Percentiles rank a stretch among this genome's conserved stretches.
Evolutionary conservation across 2,113 vertebrate genomes (phyloP).

Genomic region (Furnarius figulus): DNA sequence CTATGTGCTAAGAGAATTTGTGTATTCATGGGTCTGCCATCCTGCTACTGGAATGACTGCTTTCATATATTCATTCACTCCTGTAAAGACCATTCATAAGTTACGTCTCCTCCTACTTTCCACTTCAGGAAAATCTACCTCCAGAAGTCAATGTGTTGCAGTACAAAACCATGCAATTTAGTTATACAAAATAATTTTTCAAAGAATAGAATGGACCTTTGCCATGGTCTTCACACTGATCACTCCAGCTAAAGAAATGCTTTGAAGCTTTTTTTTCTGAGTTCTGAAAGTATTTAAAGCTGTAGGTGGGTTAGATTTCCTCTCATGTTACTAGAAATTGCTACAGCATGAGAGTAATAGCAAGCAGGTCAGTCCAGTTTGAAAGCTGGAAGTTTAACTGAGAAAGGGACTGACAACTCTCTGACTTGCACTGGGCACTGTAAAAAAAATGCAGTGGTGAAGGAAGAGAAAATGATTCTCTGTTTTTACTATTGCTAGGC

Average conservation of each 20-base stretch:
- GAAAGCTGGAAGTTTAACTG: background rate
- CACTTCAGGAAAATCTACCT: background rate
- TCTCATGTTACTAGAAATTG: background rate
- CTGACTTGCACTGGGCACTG: background rate
- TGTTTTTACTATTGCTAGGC: background rate
- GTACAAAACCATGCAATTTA: background rate
- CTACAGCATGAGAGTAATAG: background rate
- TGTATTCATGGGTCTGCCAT: background rate
- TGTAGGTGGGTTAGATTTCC: background rate
- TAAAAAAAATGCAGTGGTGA: background rate
- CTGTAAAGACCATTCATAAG: background rate
- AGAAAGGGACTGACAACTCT: background rate
- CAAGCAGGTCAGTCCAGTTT: background rate
- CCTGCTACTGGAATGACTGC: background rate
- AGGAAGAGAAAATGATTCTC: background rate
- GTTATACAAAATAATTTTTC: background rate
- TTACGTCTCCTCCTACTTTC: background rate
- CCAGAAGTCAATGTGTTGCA: background rate
- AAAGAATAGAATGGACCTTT: background rate
- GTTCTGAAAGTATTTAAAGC: background rate
- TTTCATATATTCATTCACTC: background rate
- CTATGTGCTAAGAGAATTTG: background rate
- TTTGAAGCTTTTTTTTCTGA: background rate
- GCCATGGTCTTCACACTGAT: background rate
- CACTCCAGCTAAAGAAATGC: background rate